phyloP scores from a whole-genome alignment of 2,888 invertebrate species.

The Phyllotreta striolata region DNA sequence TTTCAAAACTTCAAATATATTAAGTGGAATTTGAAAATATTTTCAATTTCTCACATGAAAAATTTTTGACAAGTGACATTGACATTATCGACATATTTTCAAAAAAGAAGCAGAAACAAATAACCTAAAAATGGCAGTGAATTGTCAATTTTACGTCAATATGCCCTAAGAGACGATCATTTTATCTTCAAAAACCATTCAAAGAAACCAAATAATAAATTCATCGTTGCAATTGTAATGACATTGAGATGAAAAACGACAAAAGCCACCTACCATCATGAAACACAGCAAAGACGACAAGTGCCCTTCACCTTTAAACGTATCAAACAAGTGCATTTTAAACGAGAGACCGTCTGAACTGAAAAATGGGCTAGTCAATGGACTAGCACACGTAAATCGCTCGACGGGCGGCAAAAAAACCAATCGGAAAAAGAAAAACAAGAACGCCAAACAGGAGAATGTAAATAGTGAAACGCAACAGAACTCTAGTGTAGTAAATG shows the following conservation, averaged over 20 bases:
- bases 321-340: constrained; percentile 42
- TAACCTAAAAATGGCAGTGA: constrained; percentile 43
- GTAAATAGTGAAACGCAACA: constrained; percentile 36
- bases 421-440: constrained; percentile 32
- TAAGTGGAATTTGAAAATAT: neutral
- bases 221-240: constrained; percentile 30
- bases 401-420: constrained; percentile 41
- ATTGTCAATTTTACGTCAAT: constrained; percentile 41
- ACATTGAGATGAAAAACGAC: constrained; percentile 23
- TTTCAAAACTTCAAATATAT: no score
- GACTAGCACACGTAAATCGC: constrained; percentile 41
- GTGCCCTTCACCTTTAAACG: constrained; percentile 47
- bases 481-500: constrained; percentile 25
- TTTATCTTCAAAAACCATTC: constrained; percentile 32
- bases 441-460: constrained; percentile 40
- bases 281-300: constrained; percentile 51
- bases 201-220: constrained; percentile 22
- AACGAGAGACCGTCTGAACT: constrained; percentile 37
- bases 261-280: constrained; percentile 14
- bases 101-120: constrained; percentile 34
- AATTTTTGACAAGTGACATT: constrained; percentile 17
- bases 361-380: constrained; percentile 49
- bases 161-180: constrained; percentile 37
- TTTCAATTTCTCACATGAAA: constrained; percentile 6
- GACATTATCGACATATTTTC: constrained; percentile 5